Percentiles rank a stretch among this genome's conserved stretches.
These are phyloP conservation scores for Steinernema feltiae DNA, from an alignment of 1,140 invertebrate genomes.

Conservation along the genomic window DNA sequence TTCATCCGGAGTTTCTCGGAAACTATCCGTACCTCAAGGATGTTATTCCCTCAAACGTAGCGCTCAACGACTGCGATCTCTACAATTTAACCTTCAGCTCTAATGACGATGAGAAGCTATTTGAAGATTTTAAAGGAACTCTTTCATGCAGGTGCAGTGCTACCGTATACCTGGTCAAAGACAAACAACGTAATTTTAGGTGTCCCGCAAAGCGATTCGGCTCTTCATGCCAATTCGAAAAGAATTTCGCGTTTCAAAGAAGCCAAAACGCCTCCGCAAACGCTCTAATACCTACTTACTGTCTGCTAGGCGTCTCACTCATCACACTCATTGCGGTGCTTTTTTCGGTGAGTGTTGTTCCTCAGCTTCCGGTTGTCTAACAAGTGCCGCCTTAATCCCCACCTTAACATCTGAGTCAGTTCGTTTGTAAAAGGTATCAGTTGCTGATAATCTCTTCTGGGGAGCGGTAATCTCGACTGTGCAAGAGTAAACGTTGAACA, in stretches of 20 bases:
- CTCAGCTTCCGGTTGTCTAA: background rate
- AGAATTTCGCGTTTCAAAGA: background rate
- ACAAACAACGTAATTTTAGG: background rate
- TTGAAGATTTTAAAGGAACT: background rate
- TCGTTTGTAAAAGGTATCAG: background rate
- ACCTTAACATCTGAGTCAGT: background rate
- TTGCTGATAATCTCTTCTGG: constrained; percentile 3
- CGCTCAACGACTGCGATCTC: background rate
- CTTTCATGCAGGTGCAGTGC: background rate
- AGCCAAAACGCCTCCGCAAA: background rate
- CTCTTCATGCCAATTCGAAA: background rate
- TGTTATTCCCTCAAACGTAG: background rate
- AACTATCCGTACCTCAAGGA: constrained; percentile 2
- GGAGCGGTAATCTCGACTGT: constrained; percentile 6
- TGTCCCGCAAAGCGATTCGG: background rate
- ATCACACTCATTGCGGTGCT: background rate
- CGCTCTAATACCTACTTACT: background rate
- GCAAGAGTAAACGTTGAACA: constrained; percentile 7
- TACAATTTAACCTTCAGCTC: background rate
- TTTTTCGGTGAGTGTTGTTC: background rate
- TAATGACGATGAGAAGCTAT: background rate
- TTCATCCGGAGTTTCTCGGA: background rate
- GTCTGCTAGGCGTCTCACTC: background rate
- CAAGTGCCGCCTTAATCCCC: background rate
- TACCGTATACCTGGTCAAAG: background rate